These are phyloP conservation scores for Baronia brevicornis DNA, from an alignment of 2,888 invertebrate genomes.

Conservation along the genomic window DNA sequence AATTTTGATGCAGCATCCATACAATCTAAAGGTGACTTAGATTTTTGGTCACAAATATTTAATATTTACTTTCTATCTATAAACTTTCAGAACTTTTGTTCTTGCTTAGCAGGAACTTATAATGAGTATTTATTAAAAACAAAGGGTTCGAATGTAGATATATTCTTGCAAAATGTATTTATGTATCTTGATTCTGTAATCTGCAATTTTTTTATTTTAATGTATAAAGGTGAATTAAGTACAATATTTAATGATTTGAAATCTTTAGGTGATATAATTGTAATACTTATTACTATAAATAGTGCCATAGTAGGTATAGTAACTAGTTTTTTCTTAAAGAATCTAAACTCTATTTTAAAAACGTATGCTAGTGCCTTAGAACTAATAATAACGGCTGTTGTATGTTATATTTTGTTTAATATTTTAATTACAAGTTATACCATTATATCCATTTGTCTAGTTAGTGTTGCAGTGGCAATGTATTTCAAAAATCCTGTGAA, in stretches of 20 bases:
- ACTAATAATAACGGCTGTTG: conserved; percentile 90
- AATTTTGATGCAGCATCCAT: conserved; percentile 78
- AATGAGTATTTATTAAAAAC: conserved; percentile 95
- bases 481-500: conserved; percentile 93
- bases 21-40: conserved; percentile 33
- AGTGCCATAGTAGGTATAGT: conserved; percentile 94
- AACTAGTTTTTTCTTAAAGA: conserved; percentile 94
- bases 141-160: conserved; percentile 87
- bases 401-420: conserved; percentile 89
- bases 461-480: conserved; percentile 87
- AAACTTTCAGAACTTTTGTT: conserved; percentile 89
- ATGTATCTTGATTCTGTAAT: conserved; percentile 96
- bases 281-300: conserved; percentile 88
- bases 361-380: conserved; percentile 97
- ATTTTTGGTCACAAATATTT: conserved; percentile 56
- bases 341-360: conserved; percentile 95
- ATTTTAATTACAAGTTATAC: conserved; percentile 91
- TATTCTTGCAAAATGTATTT: conserved; percentile 95
- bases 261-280: conserved; percentile 79
- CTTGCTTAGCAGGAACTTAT: conserved; percentile 96
- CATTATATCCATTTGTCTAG: conserved; percentile 85
- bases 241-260: conserved; percentile 76
- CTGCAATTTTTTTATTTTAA: conserved; percentile 87
- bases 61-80: conserved; percentile 80
- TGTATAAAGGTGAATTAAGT: conserved; percentile 78